phyloP scores from a whole-genome alignment of 2,888 invertebrate species.

The Tineola bisselliella region DNA sequence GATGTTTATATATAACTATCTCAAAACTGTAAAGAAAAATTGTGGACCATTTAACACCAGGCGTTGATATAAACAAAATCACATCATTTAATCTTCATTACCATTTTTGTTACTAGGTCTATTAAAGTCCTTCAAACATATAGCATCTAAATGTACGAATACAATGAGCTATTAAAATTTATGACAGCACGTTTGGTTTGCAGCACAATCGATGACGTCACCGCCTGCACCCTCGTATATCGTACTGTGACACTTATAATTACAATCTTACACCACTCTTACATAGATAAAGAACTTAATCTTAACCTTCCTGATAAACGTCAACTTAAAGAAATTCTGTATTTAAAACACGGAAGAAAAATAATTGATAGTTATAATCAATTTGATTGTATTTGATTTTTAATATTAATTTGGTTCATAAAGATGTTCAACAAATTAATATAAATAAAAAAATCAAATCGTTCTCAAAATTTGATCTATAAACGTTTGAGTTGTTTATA shows the following conservation, averaged over 20 bases:
- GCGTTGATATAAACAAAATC: too few relatives aligned
- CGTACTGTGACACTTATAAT: too few relatives aligned
- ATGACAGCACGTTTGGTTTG: conserved; percentile 20
- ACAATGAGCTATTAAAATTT: conserved; percentile 43
- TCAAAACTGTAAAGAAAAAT: too few relatives aligned
- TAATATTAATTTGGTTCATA: background rate
- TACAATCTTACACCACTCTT: background rate
- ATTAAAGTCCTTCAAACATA: conserved; percentile 3
- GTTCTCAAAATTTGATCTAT: too few relatives aligned
- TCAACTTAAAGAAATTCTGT: background rate
- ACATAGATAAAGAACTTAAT: background rate
- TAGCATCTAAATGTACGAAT: conserved; percentile 4
- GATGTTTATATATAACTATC: too few relatives aligned
- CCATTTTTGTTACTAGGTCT: background rate
- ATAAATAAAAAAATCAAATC: too few relatives aligned
- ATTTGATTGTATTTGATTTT: background rate
- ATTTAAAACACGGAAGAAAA: background rate
- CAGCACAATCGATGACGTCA: conserved; percentile 16
- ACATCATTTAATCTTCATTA: too few relatives aligned
- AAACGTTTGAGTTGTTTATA: too few relatives aligned
- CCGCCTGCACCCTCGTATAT: background rate
- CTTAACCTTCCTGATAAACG: conserved; percentile 6
- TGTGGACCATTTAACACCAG: too few relatives aligned
- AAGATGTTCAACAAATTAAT: too few relatives aligned
- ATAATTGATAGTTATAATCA: background rate